phyloP scores from a whole-genome alignment of 2,113 vertebrate genomes.

The Salvelinus sp. region DNA sequence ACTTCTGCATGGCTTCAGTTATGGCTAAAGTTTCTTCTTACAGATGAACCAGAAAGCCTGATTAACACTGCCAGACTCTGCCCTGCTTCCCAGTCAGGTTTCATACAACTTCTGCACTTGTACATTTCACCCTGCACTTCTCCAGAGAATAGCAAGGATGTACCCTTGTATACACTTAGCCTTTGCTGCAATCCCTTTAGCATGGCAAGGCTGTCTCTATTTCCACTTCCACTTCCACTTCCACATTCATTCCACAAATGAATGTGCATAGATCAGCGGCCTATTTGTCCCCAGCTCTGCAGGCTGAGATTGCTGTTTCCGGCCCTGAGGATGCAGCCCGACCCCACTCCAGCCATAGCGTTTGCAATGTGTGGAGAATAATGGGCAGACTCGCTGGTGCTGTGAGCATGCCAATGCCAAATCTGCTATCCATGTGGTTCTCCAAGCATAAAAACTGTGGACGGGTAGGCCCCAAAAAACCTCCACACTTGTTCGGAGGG shows the following conservation, averaged over 20 bases:
- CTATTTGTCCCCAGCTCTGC: conserved; percentile 25
- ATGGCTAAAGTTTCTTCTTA: no score
- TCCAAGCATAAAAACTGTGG: conserved; percentile 42
- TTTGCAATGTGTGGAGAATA: conserved; percentile 50
- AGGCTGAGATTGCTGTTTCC: conserved; percentile 38
- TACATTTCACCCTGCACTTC: conserved; percentile 3
- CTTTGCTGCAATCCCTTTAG: conserved; percentile 16
- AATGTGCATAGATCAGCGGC: conserved; percentile 36
- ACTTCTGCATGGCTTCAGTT: no score
- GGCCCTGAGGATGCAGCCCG: conserved; percentile 6
- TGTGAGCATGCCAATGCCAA: conserved; percentile 63
- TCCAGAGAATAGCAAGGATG: background rate
- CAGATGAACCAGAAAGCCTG: no score
- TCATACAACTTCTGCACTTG: conserved; percentile 2
- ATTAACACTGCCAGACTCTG: no score
- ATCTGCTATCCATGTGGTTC: conserved; percentile 49
- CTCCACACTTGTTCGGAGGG: conserved; percentile 24
- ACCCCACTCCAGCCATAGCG: conserved; percentile 20
- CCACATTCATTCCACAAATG: conserved; percentile 15
- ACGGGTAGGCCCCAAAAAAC: conserved; percentile 35
- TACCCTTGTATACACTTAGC: conserved; percentile 2
- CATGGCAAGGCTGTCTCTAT: conserved; percentile 24
- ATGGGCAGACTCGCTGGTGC: conserved; percentile 59
- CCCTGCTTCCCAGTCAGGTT: no score
- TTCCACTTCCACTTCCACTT: conserved; percentile 10